phyloP scores from a whole-genome alignment of 2,797 vertebrate genomes.

The Danio choprae region DNA sequence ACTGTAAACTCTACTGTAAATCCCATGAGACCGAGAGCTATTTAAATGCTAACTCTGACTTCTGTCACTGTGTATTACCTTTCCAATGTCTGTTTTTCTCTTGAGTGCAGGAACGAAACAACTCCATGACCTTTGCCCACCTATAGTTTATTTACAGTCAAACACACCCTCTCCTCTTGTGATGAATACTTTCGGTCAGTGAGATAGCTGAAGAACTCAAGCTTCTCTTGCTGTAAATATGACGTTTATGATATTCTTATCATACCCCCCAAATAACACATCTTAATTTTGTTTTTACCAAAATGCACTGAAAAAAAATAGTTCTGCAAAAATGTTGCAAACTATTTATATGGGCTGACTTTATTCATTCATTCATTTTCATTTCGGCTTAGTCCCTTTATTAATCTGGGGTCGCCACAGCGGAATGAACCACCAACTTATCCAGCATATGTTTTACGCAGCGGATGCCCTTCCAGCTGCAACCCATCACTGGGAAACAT shows the following conservation, averaged over 20 bases:
- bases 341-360: no score
- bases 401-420: no score
- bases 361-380: no score
- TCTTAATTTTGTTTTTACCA: no score
- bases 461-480: no score
- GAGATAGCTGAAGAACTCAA: constrained; percentile 1
- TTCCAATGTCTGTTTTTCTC: not conserved
- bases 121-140: constrained; percentile 2
- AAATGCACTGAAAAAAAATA: no score
- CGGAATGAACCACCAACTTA: no score
- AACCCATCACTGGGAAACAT: no score
- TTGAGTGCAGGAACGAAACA: not conserved
- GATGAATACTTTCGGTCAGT: not conserved
- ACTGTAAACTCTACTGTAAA: constrained; percentile 16
- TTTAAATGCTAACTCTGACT: constrained; percentile 7
- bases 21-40: constrained; percentile 5
- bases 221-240: constrained; percentile 23
- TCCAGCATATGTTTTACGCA: no score
- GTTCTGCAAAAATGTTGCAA: no score
- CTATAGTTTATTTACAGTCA: constrained; percentile 1
- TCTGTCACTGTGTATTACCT: constrained; percentile 1
- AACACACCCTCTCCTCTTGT: not conserved
- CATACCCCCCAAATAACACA: no score
- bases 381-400: no score
- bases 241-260: constrained; percentile 19